A percentile compares a stretch with the other conserved stretches of the same genome.
Conservation (phyloP, 2,797 vertebrate genomes). For the Triplophysa bombifrons region DNA sequence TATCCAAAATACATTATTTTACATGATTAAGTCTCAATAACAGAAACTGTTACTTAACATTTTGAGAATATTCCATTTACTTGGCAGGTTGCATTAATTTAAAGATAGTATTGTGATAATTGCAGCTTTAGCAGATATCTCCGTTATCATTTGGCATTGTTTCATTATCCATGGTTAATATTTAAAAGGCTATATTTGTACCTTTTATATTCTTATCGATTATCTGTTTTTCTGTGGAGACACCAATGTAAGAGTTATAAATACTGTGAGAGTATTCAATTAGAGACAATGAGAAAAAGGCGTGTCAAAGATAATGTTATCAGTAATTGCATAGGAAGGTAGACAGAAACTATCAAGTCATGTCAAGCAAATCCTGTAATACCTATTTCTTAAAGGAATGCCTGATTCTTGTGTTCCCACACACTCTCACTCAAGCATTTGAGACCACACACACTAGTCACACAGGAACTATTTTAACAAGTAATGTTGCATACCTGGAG, state of each 20-base stretch:
- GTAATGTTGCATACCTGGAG: neutral
- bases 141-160: neutral
- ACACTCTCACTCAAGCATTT: neutral
- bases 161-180: neutral
- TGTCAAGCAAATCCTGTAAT: neutral
- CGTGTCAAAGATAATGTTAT: neutral
- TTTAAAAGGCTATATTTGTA: neutral
- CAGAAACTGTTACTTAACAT: neutral
- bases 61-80: neutral
- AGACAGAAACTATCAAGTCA: constrained; percentile 27
- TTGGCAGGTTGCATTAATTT: neutral
- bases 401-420: neutral
- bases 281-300: constrained; percentile 7
- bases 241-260: neutral
- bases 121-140: neutral
- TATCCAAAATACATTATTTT: neutral
- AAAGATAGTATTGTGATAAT: neutral
- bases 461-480: neutral
- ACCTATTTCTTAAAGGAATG: constrained; percentile 13
- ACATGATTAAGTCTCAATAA: neutral
- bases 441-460: neutral
- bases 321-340: constrained; percentile 24
- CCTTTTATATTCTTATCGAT: neutral
- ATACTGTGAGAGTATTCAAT: neutral
- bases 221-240: neutral